Conservation (phyloP, 2,888 invertebrate genomes). For the Amphipyra berbera region DNA sequence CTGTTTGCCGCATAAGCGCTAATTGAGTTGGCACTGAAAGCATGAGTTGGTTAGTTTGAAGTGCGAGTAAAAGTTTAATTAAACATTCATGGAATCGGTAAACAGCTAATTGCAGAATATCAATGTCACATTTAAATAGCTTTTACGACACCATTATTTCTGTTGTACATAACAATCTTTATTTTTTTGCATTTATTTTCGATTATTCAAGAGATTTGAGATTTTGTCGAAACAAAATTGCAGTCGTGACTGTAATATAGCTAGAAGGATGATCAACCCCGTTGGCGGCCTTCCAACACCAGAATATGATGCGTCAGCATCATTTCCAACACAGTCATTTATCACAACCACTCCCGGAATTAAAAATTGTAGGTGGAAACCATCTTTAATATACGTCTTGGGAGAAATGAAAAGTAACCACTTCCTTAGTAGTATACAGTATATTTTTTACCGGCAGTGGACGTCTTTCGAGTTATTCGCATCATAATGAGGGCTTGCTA, state of each 20-base stretch:
- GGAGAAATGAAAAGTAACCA: too few relatives aligned
- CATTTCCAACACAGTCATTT: slow-evolving; percentile 38
- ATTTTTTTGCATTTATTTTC: too few relatives aligned
- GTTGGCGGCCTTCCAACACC: slow-evolving; percentile 52
- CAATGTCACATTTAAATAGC: background rate
- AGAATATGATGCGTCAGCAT: slow-evolving; percentile 44
- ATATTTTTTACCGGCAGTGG: too few relatives aligned
- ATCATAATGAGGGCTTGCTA: too few relatives aligned
- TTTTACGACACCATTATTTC: too few relatives aligned
- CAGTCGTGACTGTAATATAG: slow-evolving; percentile 18
- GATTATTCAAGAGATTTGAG: slow-evolving; percentile 2
- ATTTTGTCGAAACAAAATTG: slow-evolving; percentile 20
- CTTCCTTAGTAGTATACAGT: too few relatives aligned
- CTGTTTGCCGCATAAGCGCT: slow-evolving; percentile 4
- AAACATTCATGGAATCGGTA: background rate
- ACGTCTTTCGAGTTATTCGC: too few relatives aligned
- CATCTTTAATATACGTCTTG: slow-evolving; percentile 3
- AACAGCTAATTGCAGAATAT: background rate
- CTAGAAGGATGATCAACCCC: slow-evolving; percentile 29
- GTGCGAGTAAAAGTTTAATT: slow-evolving; percentile 22
- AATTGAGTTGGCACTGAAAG: slow-evolving; percentile 31
- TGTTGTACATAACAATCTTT: too few relatives aligned
- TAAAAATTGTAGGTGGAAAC: slow-evolving; percentile 32
- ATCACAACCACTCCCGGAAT: slow-evolving; percentile 49
- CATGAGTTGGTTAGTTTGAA: slow-evolving; percentile 9